phyloP scores from a whole-genome alignment of 2,113 vertebrate genomes.

The Picathartes gymnocephalus region DNA sequence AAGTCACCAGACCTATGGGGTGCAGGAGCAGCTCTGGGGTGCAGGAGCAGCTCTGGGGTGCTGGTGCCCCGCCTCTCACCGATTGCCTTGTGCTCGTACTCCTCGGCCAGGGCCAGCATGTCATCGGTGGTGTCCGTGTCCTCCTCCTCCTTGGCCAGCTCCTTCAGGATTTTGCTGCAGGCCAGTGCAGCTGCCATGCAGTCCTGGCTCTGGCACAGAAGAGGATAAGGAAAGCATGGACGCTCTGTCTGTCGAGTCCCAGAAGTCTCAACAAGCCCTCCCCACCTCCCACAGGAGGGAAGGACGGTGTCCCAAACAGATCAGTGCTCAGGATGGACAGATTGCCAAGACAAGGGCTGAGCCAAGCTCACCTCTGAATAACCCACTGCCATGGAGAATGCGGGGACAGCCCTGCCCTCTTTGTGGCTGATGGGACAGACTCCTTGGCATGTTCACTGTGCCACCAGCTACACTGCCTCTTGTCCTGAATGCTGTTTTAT shows the following conservation, averaged over 20 bases:
- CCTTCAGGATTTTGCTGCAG: slow-evolving; percentile 92
- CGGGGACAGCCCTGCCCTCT: background rate
- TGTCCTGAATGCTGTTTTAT: background rate
- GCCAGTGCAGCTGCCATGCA: slow-evolving; percentile 83
- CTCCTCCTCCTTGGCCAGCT: slow-evolving; percentile 79
- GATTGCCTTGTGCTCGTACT: slow-evolving; percentile 84
- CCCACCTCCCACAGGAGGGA: background rate
- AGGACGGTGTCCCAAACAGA: background rate
- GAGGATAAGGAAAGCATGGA: background rate
- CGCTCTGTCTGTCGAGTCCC: background rate
- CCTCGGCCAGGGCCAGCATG: slow-evolving; percentile 79
- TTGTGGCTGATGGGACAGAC: accelerated
- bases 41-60: background rate
- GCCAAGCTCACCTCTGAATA: background rate
- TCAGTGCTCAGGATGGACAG: background rate
- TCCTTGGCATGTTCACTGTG: accelerated
- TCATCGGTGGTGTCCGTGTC: slow-evolving; percentile 79
- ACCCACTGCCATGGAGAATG: background rate
- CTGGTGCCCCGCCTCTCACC: slow-evolving; percentile 63
- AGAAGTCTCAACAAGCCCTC: no score
- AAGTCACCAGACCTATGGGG: background rate
- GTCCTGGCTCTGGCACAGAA: slow-evolving; percentile 76
- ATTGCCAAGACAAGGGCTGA: background rate
- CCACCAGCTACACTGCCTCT: no score
- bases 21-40: background rate